Percentiles rank a stretch among this genome's conserved stretches.
phyloP scores from a whole-genome alignment of 2,113 vertebrate genomes.

The Thermophis baileyi region DNA sequence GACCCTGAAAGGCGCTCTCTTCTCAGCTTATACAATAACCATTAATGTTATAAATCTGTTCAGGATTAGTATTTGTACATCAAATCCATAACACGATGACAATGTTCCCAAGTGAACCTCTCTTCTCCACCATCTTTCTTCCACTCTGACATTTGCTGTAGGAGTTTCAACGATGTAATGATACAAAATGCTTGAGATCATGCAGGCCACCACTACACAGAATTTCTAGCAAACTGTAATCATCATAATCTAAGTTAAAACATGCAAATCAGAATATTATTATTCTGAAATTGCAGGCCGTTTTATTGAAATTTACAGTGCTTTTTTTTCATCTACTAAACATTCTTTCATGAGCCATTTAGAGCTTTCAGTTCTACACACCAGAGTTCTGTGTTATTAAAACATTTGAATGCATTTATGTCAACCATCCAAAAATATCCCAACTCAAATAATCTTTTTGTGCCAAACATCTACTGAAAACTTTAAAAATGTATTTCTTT shows the following conservation, averaged over 20 bases:
- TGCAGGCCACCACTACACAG: not conserved
- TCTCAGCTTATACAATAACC: constrained; percentile 35
- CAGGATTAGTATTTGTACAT: not conserved
- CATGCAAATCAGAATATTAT: constrained; percentile 20
- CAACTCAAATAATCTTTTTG: not conserved
- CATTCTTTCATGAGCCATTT: not conserved
- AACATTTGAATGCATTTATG: constrained; percentile 14
- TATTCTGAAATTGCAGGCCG: constrained; percentile 8
- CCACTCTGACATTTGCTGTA: constrained; percentile 21
- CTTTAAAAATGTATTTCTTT: not conserved
- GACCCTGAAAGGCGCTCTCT: not conserved
- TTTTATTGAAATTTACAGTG: not conserved
- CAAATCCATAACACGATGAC: not conserved
- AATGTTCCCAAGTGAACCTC: constrained; percentile 6
- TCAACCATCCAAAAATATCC: not conserved
- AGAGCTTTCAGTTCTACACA: not conserved
- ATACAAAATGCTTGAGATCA: not conserved
- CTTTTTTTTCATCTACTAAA: not conserved
- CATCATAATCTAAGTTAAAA: constrained; percentile 16
- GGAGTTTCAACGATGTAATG: constrained; percentile 28
- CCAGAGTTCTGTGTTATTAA: not conserved
- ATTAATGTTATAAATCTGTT: constrained; percentile 4
- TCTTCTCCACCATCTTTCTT: not conserved
- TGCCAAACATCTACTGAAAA: not conserved
- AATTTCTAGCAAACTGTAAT: constrained; percentile 1